Conservation (phyloP, 1,140 invertebrate genomes). For the Dreissena polymorpha region DNA sequence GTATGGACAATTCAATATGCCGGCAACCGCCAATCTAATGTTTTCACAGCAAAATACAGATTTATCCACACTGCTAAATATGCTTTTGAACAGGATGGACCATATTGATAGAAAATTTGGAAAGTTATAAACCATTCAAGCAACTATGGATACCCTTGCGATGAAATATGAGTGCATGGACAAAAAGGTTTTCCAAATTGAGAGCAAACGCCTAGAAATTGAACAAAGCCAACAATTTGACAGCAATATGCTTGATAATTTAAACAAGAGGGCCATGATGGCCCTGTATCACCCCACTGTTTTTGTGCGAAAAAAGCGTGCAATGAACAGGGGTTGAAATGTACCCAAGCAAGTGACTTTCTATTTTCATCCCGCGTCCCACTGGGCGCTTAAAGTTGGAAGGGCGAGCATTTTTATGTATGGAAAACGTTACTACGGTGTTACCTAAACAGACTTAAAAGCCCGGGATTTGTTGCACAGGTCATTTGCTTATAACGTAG, state of each 20-base stretch:
- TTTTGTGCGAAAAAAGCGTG: neutral
- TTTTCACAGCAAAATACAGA: no score
- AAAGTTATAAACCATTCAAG: slow-evolving; percentile 1
- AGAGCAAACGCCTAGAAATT: neutral
- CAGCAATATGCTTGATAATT: slow-evolving; percentile 9
- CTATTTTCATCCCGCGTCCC: no score
- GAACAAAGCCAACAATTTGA: slow-evolving; percentile 11
- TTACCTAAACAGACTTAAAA: no score
- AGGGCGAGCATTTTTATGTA: no score
- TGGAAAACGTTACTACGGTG: no score
- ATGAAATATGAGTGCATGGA: neutral
- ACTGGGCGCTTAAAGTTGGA: no score
- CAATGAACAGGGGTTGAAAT: neutral
- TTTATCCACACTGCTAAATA: no score
- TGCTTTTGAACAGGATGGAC: slow-evolving; percentile 10
- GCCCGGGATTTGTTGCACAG: no score
- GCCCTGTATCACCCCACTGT: neutral
- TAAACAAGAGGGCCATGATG: neutral
- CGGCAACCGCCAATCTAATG: no score
- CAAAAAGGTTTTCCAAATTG: neutral
- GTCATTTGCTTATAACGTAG: no score
- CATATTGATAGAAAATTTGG: slow-evolving; percentile 12
- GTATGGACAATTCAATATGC: no score
- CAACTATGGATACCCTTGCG: neutral
- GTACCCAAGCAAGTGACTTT: no score